These are phyloP conservation scores for Anser brachyrhynchus DNA, from an alignment of 2,113 vertebrate species.

Conservation along the genomic window DNA sequence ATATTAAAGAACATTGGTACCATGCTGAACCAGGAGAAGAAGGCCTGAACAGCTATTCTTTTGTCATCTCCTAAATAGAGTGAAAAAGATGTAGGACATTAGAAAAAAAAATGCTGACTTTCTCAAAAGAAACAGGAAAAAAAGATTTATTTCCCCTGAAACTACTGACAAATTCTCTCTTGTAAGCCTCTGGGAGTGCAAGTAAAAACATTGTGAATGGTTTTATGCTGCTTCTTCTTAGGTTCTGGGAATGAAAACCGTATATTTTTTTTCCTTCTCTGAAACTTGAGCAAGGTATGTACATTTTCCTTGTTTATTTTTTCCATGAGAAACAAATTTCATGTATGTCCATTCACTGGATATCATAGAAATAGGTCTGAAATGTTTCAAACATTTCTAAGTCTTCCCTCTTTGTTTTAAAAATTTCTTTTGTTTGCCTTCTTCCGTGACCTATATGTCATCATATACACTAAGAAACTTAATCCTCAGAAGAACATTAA, in stretches of 20 bases:
- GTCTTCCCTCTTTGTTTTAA: background rate
- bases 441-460: background rate
- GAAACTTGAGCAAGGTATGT: background rate
- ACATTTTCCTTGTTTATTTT: background rate
- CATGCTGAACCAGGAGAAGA: background rate
- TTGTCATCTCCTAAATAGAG: background rate
- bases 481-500: background rate
- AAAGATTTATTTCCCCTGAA: background rate
- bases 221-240: background rate
- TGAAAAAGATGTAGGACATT: background rate
- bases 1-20: background rate
- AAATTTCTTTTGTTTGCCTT: background rate
- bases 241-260: background rate
- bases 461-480: background rate
- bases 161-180: background rate
- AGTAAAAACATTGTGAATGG: background rate
- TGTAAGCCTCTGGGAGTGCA: background rate
- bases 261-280: background rate
- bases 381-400: background rate
- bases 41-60: background rate
- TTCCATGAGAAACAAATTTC: background rate
- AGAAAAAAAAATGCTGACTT: background rate
- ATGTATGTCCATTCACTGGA: rapidly evolving
- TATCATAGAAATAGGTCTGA: background rate
- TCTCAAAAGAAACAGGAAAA: background rate